Conservation (phyloP, 1,140 invertebrate genomes). For the Callitettix versicolor region DNA sequence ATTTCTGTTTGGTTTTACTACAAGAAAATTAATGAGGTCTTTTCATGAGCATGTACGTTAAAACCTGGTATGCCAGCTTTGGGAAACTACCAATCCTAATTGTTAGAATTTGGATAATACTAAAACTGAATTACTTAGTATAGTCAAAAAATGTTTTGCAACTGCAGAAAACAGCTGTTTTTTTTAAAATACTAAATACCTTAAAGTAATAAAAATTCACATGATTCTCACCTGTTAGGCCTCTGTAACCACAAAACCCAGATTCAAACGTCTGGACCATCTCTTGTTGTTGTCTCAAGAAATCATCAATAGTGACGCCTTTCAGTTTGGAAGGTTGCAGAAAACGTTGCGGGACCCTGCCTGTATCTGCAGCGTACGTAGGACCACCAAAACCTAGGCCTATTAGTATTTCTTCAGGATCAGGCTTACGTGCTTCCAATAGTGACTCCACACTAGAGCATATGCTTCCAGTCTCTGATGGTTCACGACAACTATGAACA, state of each 20-base stretch:
- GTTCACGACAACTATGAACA: constrained; percentile 14
- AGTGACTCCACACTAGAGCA: constrained; percentile 63
- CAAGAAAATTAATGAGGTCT: too few species aligned
- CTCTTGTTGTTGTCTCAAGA: constrained; percentile 46
- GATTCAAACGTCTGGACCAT: constrained; percentile 45
- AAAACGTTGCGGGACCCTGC: constrained; percentile 51
- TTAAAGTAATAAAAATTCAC: neutral
- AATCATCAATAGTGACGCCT: constrained; percentile 48
- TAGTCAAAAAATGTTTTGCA: too few species aligned
- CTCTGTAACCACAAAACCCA: constrained; percentile 50
- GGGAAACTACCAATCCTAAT: too few species aligned
- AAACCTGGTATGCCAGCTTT: too few species aligned
- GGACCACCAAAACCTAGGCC: constrained; percentile 55
- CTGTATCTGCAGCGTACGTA: constrained; percentile 22
- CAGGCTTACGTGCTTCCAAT: constrained; percentile 55
- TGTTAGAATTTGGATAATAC: too few species aligned
- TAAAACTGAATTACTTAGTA: too few species aligned
- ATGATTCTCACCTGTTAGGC: constrained; percentile 41
- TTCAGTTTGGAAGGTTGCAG: constrained; percentile 43
- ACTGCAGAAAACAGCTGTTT: neutral
- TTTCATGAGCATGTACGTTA: too few species aligned
- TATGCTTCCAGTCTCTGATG: constrained; percentile 44
- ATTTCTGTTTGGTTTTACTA: too few species aligned
- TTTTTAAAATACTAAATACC: neutral
- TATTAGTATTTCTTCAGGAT: constrained; percentile 62